These are phyloP conservation scores for Acropternis orthonyx DNA, from an alignment of 2,797 vertebrate genomes.

Conservation along the genomic window DNA sequence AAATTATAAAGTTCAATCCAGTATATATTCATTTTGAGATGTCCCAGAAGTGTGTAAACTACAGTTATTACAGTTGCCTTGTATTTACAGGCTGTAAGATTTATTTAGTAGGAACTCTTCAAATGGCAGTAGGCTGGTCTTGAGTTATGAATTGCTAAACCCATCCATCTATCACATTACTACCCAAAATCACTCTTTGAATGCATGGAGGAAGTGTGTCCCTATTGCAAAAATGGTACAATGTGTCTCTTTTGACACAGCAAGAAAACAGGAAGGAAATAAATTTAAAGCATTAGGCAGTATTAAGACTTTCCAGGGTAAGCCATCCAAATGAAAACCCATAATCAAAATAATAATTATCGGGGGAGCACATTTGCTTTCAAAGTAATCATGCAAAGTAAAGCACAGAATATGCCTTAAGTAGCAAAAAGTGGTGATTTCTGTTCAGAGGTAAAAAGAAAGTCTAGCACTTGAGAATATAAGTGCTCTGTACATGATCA, in stretches of 20 bases:
- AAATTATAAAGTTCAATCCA: not conserved
- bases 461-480: not conserved
- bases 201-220: not conserved
- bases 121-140: not conserved
- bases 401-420: not conserved
- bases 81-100: constrained; percentile 13
- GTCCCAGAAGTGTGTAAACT: not conserved
- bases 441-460: not conserved
- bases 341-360: constrained; percentile 57
- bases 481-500: constrained; percentile 16
- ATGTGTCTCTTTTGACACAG: not conserved
- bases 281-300: constrained; percentile 7
- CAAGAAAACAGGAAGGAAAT: constrained; percentile 15
- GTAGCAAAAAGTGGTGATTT: constrained; percentile 15
- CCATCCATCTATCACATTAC: not conserved
- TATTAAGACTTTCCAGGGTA: constrained; percentile 21
- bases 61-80: not conserved
- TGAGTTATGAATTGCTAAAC: constrained; percentile 21
- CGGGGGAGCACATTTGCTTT: constrained; percentile 12
- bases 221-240: not conserved
- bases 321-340: constrained; percentile 34
- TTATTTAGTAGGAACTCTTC: constrained; percentile 34
- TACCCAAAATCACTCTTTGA: constrained; percentile 8
- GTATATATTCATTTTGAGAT: not conserved
- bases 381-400: not conserved